phyloP scores from a whole-genome alignment of 2,888 invertebrate species.

The Drosophila antonietae region DNA sequence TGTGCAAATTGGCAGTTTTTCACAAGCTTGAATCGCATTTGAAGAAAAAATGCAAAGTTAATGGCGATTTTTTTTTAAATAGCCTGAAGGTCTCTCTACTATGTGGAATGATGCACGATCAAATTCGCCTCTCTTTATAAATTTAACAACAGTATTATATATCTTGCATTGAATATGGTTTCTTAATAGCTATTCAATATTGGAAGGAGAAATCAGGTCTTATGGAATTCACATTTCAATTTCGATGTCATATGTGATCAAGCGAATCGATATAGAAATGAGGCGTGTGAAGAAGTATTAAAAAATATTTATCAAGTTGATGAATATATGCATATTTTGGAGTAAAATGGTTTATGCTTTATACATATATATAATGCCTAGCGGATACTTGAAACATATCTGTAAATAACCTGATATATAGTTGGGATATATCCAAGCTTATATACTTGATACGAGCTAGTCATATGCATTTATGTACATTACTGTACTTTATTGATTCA shows the following conservation, averaged over 20 bases:
- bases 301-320: not conserved
- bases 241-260: too few species aligned
- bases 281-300: not conserved
- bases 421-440: too few species aligned
- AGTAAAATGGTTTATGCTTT: not conserved
- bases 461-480: not conserved
- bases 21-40: constrained; percentile 16
- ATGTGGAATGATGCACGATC: too few species aligned
- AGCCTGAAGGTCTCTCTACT: too few species aligned
- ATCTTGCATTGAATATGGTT: too few species aligned
- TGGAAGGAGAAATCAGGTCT: too few species aligned
- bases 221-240: too few species aligned
- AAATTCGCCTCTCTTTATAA: too few species aligned
- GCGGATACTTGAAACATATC: not conserved
- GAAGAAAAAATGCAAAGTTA: constrained; percentile 6
- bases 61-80: constrained; percentile 3
- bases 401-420: not conserved
- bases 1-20: constrained; percentile 7
- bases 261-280: too few species aligned
- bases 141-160: too few species aligned
- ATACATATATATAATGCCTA: not conserved
- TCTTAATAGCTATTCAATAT: too few species aligned
- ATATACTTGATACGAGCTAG: too few species aligned
- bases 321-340: not conserved
- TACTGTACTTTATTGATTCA: not conserved